Evolutionary conservation across 2,888 invertebrate genomes (phyloP).

Genomic region (Masnerella sp.): DNA sequence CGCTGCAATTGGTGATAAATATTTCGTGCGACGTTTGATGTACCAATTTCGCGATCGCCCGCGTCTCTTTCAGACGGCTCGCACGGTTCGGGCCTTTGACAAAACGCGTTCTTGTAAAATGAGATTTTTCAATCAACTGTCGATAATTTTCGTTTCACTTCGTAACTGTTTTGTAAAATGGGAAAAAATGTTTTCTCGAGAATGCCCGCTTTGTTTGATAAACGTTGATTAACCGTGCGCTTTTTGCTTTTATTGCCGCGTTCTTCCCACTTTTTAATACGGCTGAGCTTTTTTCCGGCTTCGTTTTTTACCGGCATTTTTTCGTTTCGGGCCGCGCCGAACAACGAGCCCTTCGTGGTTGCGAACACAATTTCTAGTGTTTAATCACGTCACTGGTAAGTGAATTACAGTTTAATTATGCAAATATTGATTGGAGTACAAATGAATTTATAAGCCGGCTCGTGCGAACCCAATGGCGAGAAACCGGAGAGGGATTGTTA

Average conservation of each 20-base stretch:
- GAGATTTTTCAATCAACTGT: conserved; percentile 60
- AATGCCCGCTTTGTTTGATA: conserved; percentile 54
- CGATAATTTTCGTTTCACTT: conserved; percentile 53
- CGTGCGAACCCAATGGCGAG: conserved; percentile 21
- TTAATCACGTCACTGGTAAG: conserved; percentile 44
- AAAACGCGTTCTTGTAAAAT: conserved; percentile 55
- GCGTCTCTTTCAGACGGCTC: conserved; percentile 53
- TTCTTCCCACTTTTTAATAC: conserved; percentile 45
- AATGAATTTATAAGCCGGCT: conserved; percentile 41
- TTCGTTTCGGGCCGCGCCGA: conserved; percentile 12
- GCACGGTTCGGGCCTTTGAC: conserved; percentile 40
- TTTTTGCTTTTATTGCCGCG: conserved; percentile 42
- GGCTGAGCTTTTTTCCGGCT: conserved; percentile 22
- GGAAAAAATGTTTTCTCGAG: conserved; percentile 56
- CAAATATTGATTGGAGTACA: conserved; percentile 48
- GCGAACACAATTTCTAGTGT: conserved; percentile 46
- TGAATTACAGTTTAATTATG: conserved; percentile 58
- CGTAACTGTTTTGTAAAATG: conserved; percentile 54
- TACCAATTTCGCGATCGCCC: conserved; percentile 49
- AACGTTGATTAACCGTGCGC: conserved; percentile 57
- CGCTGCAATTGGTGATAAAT: conserved; percentile 52
- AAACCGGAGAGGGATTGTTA: conserved; percentile 32
- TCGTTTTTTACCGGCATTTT: conserved; percentile 14
- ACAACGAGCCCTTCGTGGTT: conserved; percentile 39
- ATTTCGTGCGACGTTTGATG: conserved; percentile 56